phyloP scores from a whole-genome alignment of 2,113 vertebrate genomes.

The Haemorhous mexicanus region DNA sequence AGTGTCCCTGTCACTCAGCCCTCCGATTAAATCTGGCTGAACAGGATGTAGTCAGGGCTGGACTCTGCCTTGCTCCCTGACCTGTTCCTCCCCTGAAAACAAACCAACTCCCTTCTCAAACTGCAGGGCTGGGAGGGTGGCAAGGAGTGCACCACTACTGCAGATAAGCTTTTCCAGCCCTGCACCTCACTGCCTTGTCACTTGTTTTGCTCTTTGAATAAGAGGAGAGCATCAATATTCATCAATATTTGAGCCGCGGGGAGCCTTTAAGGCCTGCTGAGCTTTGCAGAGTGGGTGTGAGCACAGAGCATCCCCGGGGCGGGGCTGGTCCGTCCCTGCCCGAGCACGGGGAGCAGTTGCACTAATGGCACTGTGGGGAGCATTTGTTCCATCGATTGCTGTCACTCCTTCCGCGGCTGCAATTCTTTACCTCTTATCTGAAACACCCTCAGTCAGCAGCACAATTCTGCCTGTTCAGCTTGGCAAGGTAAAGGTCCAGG shows the following conservation, averaged over 20 bases:
- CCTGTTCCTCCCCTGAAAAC: background rate
- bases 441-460: background rate
- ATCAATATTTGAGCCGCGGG: background rate
- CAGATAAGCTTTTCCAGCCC: background rate
- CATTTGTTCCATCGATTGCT: background rate
- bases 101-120: background rate
- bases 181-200: background rate
- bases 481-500: background rate
- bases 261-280: background rate
- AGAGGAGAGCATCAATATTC: background rate
- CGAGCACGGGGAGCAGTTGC: accelerated
- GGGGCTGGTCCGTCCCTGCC: background rate
- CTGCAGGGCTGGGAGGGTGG: background rate
- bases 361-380: background rate
- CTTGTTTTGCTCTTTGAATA: background rate
- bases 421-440: background rate
- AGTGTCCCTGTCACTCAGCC: background rate
- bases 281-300: background rate
- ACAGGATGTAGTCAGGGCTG: background rate
- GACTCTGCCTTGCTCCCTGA: background rate
- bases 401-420: background rate
- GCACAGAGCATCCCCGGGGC: background rate
- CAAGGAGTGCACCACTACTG: accelerated
- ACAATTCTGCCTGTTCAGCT: background rate
- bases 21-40: background rate